Base-by-base conservation (phyloP, 2,797 vertebrate genomes). In the Syngnathus rostellatus region DNA sequence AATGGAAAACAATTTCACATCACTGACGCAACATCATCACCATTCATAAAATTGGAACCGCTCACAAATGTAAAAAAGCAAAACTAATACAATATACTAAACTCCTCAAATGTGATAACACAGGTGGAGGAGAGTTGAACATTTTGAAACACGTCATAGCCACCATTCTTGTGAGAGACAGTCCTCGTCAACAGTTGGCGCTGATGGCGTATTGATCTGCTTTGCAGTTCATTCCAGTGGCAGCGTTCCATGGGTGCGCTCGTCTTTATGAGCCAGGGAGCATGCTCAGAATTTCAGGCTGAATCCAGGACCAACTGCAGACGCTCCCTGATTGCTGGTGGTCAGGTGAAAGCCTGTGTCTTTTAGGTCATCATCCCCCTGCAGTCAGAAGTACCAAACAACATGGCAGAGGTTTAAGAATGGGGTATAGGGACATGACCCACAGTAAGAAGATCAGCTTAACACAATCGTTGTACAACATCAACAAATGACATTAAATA, bases 291-390 rank as follows among this genome's bases (percentile, higher is more conserved):
- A 99, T 72, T 98, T 99, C 68, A 98, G 93, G 88, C 95, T 99
- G 86, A 99, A 99, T 39, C 97, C 97, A 0, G 96, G 96, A 0
- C 97, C 97, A 0, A 94, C 94, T 0, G 96, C 97, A 0, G 96
- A 99, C 0, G 89, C 95, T 40, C 97, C 97, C 84, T 99, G 97
- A 66, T 94, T 98, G 6, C 96, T 98, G 74, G 94, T 95, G 9
- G 96, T 99, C 77, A 99, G 87, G 63, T 99, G 96, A 82, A 99
- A 99, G 59, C 97, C 97, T 0, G 95, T 97, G 63, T 98, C 96
- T 66, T 95, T 98, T 2, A 99, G 86, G 77, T 99, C 97, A 0
- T 98, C 97, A 0, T 98, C 95, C 0, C 97, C 97, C 97, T 99
- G 77, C 1, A 72, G 69, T 74, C 67, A 75, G 1, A 67, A 0